phyloP scores from a whole-genome alignment of 2,888 invertebrate species.

The Notocelia uddmanniana region DNA sequence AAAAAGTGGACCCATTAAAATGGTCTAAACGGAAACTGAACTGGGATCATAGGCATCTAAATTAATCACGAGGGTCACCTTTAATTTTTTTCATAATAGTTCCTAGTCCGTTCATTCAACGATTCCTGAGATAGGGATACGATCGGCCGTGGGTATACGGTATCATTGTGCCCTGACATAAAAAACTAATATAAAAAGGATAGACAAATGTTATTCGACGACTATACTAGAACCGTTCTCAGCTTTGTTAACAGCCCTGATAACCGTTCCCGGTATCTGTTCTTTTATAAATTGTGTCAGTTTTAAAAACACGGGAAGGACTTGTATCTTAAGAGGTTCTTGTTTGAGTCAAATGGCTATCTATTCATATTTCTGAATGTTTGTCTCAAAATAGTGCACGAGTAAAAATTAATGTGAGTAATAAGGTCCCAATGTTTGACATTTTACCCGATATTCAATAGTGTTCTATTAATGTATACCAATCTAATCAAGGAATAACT shows the following conservation, averaged over 20 bases:
- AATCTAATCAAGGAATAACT: too few relatives aligned
- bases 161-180: conserved; percentile 6
- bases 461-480: too few relatives aligned
- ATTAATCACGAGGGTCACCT: conserved; percentile 44
- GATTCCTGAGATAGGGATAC: conserved; percentile 40
- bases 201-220: conserved; percentile 29
- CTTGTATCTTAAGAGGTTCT: neutral
- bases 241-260: conserved; percentile 38
- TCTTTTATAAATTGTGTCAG: conserved; percentile 7
- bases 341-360: too few relatives aligned
- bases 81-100: conserved; percentile 40
- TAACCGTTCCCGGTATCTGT: conserved; percentile 15
- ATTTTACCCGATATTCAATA: too few relatives aligned
- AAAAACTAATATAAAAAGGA: conserved; percentile 30
- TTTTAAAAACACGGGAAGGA: neutral
- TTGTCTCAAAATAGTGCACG: too few relatives aligned
- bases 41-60: conserved; percentile 44
- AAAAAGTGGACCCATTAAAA: conserved; percentile 52
- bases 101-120: conserved; percentile 43
- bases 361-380: too few relatives aligned
- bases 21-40: conserved; percentile 54
- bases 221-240: conserved; percentile 14
- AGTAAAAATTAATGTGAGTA: too few relatives aligned
- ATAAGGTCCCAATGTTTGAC: too few relatives aligned
- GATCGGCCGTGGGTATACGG: conserved; percentile 18